Conservation (phyloP, 1,140 invertebrate genomes). For the Drosophila teissieri region DNA sequence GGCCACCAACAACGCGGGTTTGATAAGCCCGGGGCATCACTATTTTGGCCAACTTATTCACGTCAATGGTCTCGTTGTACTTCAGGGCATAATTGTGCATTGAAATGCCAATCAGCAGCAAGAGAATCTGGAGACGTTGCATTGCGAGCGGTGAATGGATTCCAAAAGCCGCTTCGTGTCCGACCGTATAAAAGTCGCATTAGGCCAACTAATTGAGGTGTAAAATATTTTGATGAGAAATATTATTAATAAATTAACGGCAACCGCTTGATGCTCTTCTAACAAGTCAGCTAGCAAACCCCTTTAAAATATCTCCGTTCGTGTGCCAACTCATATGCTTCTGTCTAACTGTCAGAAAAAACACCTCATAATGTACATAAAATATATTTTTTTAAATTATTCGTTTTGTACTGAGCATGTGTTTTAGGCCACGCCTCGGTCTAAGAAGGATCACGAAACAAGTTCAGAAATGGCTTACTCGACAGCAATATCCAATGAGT, state of each 20-base stretch:
- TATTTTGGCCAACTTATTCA: background rate
- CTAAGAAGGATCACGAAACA: slow-evolving; percentile 17
- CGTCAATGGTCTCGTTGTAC: background rate
- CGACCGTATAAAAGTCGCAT: background rate
- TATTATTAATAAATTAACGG: too few species aligned
- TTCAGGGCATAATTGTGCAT: background rate
- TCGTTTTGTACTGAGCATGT: slow-evolving; percentile 10
- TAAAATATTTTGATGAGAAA: background rate
- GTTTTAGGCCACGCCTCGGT: slow-evolving; percentile 21
- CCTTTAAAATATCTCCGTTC: too few species aligned
- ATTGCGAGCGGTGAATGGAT: background rate
- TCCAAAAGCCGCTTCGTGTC: background rate
- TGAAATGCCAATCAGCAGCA: background rate
- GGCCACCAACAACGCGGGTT: slow-evolving; percentile 55
- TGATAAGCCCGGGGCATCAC: background rate
- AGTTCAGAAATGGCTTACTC: slow-evolving; percentile 22
- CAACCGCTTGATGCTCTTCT: background rate
- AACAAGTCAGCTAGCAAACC: background rate
- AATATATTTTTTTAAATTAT: background rate
- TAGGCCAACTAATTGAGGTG: background rate
- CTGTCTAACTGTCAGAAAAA: background rate
- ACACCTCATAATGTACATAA: background rate
- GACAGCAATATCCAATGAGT: background rate
- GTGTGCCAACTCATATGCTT: background rate
- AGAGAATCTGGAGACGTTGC: background rate